A percentile compares a stretch with the other conserved stretches of the same genome.
Evolutionary conservation across 2,888 invertebrate genomes (phyloP).

Genomic region (Monoplex corrugatus): DNA sequence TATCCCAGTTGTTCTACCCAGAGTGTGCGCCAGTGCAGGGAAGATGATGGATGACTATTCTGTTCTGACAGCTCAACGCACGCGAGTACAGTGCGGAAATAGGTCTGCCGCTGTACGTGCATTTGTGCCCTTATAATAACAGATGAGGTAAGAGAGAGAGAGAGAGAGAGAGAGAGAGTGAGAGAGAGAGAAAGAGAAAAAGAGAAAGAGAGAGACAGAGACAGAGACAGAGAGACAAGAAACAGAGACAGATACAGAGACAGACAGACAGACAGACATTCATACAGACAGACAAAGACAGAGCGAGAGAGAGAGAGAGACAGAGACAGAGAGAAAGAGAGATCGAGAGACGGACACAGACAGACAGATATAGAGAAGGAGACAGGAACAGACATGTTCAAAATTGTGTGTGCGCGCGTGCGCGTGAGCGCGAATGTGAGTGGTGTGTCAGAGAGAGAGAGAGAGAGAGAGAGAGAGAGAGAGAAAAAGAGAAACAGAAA

Average conservation of each 20-base stretch:
- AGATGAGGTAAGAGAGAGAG: neutral
- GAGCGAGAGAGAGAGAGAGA: constrained; percentile 13
- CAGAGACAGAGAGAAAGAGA: neutral
- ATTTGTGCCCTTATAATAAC: neutral
- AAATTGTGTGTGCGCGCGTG: no score
- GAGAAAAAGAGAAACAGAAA: no score
- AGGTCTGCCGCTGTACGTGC: no score
- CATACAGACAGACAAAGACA: no score
- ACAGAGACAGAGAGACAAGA: neutral
- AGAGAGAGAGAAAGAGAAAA: neutral
- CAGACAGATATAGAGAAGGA: neutral
- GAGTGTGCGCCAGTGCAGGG: no score
- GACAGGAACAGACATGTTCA: no score
- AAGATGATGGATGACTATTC: no score
- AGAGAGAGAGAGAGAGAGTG: neutral
- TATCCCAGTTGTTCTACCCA: no score
- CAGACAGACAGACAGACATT: no score
- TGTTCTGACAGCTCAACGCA: no score
- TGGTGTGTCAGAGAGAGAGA: neutral
- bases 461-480: neutral
- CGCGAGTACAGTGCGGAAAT: no score
- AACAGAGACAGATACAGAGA: neutral
- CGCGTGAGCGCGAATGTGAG: neutral
- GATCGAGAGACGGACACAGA: neutral
- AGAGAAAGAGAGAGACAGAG: constrained; percentile 11